Base-by-base conservation (phyloP, 1,140 invertebrate genomes). In the Trichoplusia ni region DNA sequence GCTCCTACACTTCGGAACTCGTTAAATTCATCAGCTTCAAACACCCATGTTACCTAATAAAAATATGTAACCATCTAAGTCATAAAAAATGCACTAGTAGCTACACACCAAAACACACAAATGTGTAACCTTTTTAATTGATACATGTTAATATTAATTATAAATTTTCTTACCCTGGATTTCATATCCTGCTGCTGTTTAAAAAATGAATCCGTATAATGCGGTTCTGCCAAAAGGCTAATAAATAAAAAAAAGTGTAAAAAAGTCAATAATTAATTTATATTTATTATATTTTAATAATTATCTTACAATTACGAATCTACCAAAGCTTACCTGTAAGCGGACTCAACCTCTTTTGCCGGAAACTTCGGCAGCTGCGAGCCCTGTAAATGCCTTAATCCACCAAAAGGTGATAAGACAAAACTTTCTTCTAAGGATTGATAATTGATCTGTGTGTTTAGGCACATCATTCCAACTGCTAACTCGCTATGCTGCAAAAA, bases 371-470 rank as follows among this genome's bases (percentile, higher is more conserved):
- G 38, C 8, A 0, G 67, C 40, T 19, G 27, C n/a, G n/a, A n/a
- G n/a, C n/a, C 61, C 1, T 69, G 69, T 1, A 88, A 60, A 54
- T 92, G 92, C 53, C 86, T 87, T 0, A 96, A 81, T 3, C 94
- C 93, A 74, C 92, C 89, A 73, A 94, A 95, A 0, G 94, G 91
- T 6, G 82, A 91, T n/a, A 96, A 79, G 53, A 95, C 93, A 84
- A 94, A 96, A 72, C 92, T 92, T 35, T 94, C 91, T 70, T 94
- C 93, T 8, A 96, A 76, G 2, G 92, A 64, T 13, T 93, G 89
- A 53, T 92, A 90, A 74, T 95, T 93, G 9, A 95, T 90, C 62
- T 91, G 90, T 1, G 90, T 90, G 66, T 93, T 94, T 1, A 95
- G 84, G 66, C 92, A 92, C 90, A 95, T 92, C 2, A 95, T 91